Percentiles rank a stretch among this genome's conserved stretches.
Conservation (phyloP, 2,113 vertebrate species). For the Elgaria multicarinata region DNA sequence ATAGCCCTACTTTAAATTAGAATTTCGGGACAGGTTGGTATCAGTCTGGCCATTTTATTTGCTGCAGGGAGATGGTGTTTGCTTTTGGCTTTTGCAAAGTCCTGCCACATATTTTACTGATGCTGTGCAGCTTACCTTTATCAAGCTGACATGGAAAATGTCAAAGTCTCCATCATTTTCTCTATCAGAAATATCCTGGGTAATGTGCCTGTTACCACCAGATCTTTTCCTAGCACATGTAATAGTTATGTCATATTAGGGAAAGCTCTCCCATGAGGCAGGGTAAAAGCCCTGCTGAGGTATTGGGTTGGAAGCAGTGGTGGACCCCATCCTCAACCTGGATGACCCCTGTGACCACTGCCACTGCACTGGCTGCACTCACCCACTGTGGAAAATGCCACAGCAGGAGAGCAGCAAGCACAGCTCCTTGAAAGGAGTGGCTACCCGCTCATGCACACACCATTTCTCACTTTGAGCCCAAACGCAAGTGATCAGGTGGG, state of each 20-base stretch:
- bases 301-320: too few relatives aligned
- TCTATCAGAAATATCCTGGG: background rate
- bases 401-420: too few relatives aligned
- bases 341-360: too few relatives aligned
- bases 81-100: background rate
- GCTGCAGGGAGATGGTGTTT: background rate
- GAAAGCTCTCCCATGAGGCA: too few relatives aligned
- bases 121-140: background rate
- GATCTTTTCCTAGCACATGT: background rate
- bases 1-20: background rate
- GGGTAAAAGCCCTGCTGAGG: too few relatives aligned
- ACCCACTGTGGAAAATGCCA: too few relatives aligned
- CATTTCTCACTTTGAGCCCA: too few relatives aligned
- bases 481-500: too few relatives aligned
- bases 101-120: background rate
- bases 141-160: background rate
- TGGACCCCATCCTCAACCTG: too few relatives aligned
- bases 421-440: too few relatives aligned
- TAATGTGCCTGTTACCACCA: background rate
- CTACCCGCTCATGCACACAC: too few relatives aligned
- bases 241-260: background rate
- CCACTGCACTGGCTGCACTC: too few relatives aligned
- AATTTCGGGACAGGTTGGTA: background rate
- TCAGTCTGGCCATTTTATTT: background rate
- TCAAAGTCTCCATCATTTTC: background rate